Evolutionary conservation across 92 coral and sea anemone species (phyloP).

Genomic region (Montipora capitata): DNA sequence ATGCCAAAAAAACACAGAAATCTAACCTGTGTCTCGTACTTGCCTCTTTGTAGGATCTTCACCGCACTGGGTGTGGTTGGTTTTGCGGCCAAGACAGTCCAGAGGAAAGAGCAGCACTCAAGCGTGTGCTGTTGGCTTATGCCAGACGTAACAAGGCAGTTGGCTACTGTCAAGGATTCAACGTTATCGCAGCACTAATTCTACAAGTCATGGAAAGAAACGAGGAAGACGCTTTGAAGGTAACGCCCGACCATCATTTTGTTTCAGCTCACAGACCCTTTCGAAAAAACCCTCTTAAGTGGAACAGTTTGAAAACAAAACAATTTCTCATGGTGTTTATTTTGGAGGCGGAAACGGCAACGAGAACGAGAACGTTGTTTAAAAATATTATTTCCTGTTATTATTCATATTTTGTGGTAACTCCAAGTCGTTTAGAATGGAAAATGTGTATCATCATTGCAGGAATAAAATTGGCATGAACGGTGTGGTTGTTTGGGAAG

Average conservation of each 20-base stretch:
- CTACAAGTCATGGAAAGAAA: conserved; percentile 98
- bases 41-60: conserved; percentile 86
- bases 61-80: conserved; percentile 99
- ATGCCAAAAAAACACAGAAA: too few relatives aligned
- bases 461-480: too few relatives aligned
- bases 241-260: not conserved
- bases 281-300: not conserved
- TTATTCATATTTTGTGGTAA: too few relatives aligned
- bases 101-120: conserved; percentile 96
- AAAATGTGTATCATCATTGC: too few relatives aligned
- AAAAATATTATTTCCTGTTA: too few relatives aligned
- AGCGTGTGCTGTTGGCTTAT: conserved; percentile 95
- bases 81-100: conserved; percentile 98
- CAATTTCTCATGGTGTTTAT: too few relatives aligned
- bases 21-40: not conserved
- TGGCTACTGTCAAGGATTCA: conserved; percentile 99
- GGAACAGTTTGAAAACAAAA: not conserved
- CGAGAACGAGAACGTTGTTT: too few relatives aligned
- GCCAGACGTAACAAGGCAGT: conserved; percentile 98
- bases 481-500: too few relatives aligned
- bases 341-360: too few relatives aligned
- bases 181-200: conserved; percentile 97
- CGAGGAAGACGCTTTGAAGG: conserved; percentile 99
- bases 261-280: not conserved
- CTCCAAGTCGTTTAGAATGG: too few relatives aligned